Base-by-base conservation (phyloP, 2,888 invertebrate species). In the Lomographa bimaculata region DNA sequence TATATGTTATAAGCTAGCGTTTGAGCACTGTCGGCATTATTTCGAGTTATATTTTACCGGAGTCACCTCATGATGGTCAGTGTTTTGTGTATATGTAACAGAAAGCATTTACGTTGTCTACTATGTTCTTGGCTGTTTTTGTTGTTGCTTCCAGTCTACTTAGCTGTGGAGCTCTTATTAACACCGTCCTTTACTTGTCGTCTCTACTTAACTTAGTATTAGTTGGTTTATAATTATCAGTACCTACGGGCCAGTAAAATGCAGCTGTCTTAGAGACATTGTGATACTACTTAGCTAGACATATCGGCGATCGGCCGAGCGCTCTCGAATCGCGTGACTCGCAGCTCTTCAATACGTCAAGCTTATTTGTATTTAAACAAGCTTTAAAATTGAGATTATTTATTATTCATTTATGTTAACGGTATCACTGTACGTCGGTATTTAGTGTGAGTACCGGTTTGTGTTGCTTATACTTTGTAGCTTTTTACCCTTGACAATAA, bases 301-400 rank as follows among this genome's bases (percentile, higher is more conserved):
- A 67, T 60, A 48, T 56, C 57, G 55, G 40, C 47, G 53, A 52
- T 50, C 52, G 51, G 52, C 54, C 46, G 38, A 24, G 10, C 29
- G 19, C 44, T 50, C 44, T 51, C 37, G 42, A 47, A 52, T 37
- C 63, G 55, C 62, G 64, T 66, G 65, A 71, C 74, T 78, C 77
- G 73, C 76, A 75, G 61, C 40, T 34, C 30, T 26, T 32, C 32
- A 18, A 29, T 57, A 64, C 69, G 64, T 67, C 67, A 75, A 73
- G 71, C 71, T 73, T 78, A 71, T 73, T 44, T 65, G 74, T 82
- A 79, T 82, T 81, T 73, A 60, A 71, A 50, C n/a, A 79, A 82
- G 82, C 82, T 83, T 87, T 87, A 82, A 87, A 76, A 73, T 83
- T 85, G 87, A 89, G 87, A 89, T 89, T 89, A 87, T 80, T 82